Evolutionary conservation across 35 echinoderm and acorn worm genomes (phyloP), one percentile per base, ranked within the genome.

Genomic region (Heliocidaris erythrogramma): DNA sequence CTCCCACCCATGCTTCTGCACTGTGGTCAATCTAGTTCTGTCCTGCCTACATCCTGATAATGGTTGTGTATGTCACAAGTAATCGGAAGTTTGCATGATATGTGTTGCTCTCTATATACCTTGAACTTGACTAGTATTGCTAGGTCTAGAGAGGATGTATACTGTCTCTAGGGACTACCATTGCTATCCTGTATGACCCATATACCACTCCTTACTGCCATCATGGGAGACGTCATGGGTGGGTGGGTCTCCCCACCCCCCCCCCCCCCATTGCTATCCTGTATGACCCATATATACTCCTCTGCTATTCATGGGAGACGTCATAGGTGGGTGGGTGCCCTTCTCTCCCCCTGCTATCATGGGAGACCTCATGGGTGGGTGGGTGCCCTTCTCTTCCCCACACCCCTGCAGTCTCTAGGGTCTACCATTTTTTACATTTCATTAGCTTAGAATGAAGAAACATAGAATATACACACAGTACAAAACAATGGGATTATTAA

Each of bases 71-170:
- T 89, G 87, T 89, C 87, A 89, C 31, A 47, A 89, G 31, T 48
- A 89, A 89, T 89, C 87, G 87, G 87, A 89, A 89, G 87, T 89
- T 48, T 32, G 87, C 18, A 13, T 48, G 87, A 89, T 47, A 89
- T 89, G 87, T 89, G 87, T 89, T 89, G 87, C 87, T 89, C 87
- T 89, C 87, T 10, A 47, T 89, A n/a, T 89, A 89, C 87, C 87
- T 89, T 89, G 87, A 89, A 89, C 87, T 89, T 89, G 87, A 89
- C 87, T 48, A 89, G 31, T 89, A 48, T 89, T 89, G 4, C 87
- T 78, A n/a, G 65, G 65, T 78, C 65, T 78, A 78, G 21, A 7
- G 65, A 78, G 65, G 65, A 78, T 78, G 65, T 78, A 18, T 78
- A 24, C 65, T n/a, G 18, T 78, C 65, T 78, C 65, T 78, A 27